Percentiles rank a stretch among this genome's conserved stretches.
These are phyloP conservation scores for Phortica variegata DNA, from an alignment of 1,140 invertebrate species.

Conservation along the genomic window DNA sequence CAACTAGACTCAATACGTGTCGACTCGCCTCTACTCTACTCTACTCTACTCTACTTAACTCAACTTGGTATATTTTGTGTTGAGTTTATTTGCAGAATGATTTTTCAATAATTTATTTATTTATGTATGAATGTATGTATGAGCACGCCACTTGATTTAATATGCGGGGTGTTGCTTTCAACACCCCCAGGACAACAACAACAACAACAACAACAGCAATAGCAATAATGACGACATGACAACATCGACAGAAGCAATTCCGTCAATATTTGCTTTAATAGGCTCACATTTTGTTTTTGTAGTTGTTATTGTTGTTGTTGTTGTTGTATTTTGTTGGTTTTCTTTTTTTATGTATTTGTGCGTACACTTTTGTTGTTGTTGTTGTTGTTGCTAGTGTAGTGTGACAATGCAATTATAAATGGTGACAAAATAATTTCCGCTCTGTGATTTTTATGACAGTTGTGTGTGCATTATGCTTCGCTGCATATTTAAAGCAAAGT, in stretches of 20 bases:
- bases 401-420: conserved; percentile 57
- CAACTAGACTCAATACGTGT: background rate
- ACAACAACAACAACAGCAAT: conserved; percentile 34
- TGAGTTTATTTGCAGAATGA: conserved; percentile 51
- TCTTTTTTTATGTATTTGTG: too few relatives aligned
- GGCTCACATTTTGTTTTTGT: too few relatives aligned
- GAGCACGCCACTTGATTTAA: conserved; percentile 45
- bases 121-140: conserved; percentile 38
- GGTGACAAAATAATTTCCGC: conserved; percentile 57
- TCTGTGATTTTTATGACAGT: conserved; percentile 56
- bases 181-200: conserved; percentile 38
- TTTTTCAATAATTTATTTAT: conserved; percentile 44
- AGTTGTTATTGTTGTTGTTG: too few relatives aligned
- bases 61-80: conserved; percentile 9
- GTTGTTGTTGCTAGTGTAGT: conserved; percentile 21
- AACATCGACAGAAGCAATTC: too few relatives aligned
- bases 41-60: background rate
- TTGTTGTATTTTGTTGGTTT: too few relatives aligned
- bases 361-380: conserved; percentile 10
- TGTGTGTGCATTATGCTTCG: conserved; percentile 39
- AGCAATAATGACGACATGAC: conserved; percentile 14
- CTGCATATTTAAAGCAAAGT: conserved; percentile 18
- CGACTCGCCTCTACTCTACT: background rate
- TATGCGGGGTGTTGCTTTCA: conserved; percentile 50
- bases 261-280: too few relatives aligned